Evolutionary conservation across 1,140 invertebrate species (phyloP), one percentile per base, ranked within the genome.

Genomic region (Hestina assimilis): DNA sequence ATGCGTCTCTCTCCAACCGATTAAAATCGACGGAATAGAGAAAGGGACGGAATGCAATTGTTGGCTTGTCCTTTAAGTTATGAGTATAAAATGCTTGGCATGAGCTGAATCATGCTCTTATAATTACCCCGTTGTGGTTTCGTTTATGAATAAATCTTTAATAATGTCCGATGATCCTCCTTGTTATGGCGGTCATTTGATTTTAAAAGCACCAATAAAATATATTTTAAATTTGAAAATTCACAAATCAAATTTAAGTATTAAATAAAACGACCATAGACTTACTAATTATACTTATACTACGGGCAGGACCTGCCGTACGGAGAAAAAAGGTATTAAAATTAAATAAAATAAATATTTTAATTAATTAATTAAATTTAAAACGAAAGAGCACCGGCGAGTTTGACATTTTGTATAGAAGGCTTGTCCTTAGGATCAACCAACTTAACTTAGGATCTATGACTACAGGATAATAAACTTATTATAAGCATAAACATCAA

Each of bases 21-120:
- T 63, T 59, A 41, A 41, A 31, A 62, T 67, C 60, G 48, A 43
- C 33, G 21, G 52, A 48, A 28, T 51, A 62, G 40, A 55, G 72
- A 78, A 58, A 69, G 63, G 58, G 78, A 83, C 58, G 66, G 65
- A 75, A 75, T 66, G 63, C 53, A 59, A 77, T 76, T 78, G 68
- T 78, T 64, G 51, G 61, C 60, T 69, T 55, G 66, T 69, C 64
- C 56, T 75, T 71, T 63, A 72, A 59, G 45, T 70, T 70, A 75
- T 61, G 48, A 75, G 63, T 53, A 46, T 55, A 65, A 68, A 80
- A 76, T 76, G 64, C 58, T 47, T 59, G 63, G 54, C 52, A 78
- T 78, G 70, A 76, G 80, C 79, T 83, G 79, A 82, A 78, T 86
- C 83, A 86, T 40, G 66, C 12, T 68, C 31, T 66, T 74, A 69